Conservation (phyloP, 2,113 vertebrate species). For the Dicerorhinus sumatrensis region DNA sequence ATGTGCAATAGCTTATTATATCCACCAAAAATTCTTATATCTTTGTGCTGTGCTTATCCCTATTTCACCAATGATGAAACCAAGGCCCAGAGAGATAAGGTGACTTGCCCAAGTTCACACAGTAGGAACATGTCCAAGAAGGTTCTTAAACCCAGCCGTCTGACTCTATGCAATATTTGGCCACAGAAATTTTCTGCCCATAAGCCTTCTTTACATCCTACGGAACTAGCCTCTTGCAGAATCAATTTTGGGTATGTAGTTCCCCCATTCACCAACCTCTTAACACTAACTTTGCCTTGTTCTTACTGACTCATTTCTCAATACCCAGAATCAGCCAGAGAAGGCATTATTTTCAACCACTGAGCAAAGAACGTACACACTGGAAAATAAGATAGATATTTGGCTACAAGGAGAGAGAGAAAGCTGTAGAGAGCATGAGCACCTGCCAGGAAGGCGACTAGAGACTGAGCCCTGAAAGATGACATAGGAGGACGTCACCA, state of each 20-base stretch:
- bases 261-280: neutral
- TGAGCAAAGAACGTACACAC: neutral
- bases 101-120: neutral
- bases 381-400: conserved; percentile 13
- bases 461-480: neutral
- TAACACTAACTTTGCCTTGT: neutral
- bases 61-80: neutral
- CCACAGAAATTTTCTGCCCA: neutral
- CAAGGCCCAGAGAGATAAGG: neutral
- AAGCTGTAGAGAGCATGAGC: neutral
- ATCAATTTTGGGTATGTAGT: neutral
- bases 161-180: neutral
- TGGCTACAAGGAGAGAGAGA: neutral
- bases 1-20: neutral
- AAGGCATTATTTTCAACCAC: neutral
- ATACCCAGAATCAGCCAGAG: neutral
- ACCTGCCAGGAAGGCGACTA: neutral
- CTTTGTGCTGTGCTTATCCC: neutral
- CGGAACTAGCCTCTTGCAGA: neutral
- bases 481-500: neutral
- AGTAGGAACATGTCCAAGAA: neutral
- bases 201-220: neutral
- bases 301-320: conserved; percentile 13
- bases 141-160: neutral
- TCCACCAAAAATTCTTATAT: neutral